Base-by-base conservation (phyloP, 2,888 invertebrate species). In the Zhuqinia jingwanae region DNA sequence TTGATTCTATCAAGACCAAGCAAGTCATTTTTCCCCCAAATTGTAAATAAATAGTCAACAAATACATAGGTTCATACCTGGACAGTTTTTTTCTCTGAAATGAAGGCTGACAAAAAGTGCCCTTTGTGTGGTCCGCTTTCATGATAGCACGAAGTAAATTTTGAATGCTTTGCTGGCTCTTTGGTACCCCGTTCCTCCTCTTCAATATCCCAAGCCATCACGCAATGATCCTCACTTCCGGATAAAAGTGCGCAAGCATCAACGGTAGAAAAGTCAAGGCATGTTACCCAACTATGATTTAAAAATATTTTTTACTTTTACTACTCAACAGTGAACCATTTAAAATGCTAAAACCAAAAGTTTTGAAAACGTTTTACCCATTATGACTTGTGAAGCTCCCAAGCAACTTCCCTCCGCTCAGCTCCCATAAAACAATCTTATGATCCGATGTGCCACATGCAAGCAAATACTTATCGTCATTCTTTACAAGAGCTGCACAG, bases 121-220 rank as follows among this genome's bases (percentile, higher is more conserved):
- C 89, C 88, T 20, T 81, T 76, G 42, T 58, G 22, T 25, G 65
- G 50, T n/a, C 75, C 65, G 63, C 20, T 82, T 5, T 84, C 63
- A 63, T 89, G 63, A 76, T 63, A 88, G 8, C 53, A 36, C 0
- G 90, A 89, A 0, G 87, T 63, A 84, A 90, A 90, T 68, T 58
- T 58, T 27, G 75, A 20, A 56, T 78, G 80, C 78, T 89, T 89
- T 50, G 83, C 47, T 30, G 90, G 81, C 68, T 88, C 88, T 22
- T 87, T 89, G 15, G 84, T 84, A 25, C 88, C 89, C 22, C 85
- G 85, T 47, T 89, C 88, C 58, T 90, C 89, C 47, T 89, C 88
- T 58, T 88, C 87, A 25, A 90, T 86, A 58, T 90, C 90, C 90
- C 90, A 90, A 13, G 88, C 88, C 89, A 89, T 90, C 0, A 90